These are phyloP conservation scores for Gavialis gangeticus DNA, from an alignment of 2,113 vertebrate species.

Conservation along the genomic window DNA sequence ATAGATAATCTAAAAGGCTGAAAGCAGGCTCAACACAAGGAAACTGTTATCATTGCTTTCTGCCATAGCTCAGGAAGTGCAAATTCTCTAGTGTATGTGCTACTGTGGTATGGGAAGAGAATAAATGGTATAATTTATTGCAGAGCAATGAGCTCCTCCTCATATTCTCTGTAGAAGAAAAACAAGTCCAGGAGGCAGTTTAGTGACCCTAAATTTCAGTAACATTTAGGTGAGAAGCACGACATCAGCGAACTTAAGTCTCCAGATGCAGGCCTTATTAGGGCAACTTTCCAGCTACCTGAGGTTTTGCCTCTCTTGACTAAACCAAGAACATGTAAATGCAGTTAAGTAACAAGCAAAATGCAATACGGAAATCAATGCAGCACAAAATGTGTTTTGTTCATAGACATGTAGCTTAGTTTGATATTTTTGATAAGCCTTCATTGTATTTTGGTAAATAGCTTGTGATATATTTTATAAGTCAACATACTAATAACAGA, in stretches of 20 bases:
- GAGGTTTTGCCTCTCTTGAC: background rate
- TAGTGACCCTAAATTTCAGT: background rate
- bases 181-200: background rate
- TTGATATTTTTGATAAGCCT: background rate
- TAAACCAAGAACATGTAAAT: background rate
- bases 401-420: background rate
- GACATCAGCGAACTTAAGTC: background rate
- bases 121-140: background rate
- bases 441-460: background rate
- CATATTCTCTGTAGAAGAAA: conserved; percentile 2
- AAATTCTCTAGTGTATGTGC: background rate
- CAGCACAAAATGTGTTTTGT: background rate
- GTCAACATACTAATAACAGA: background rate
- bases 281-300: background rate
- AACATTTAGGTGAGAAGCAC: background rate
- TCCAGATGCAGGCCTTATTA: background rate
- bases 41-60: background rate
- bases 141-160: conserved; percentile 55
- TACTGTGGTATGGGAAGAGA: background rate
- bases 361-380: background rate
- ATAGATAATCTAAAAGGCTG: background rate
- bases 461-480: conserved; percentile 4
- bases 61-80: background rate
- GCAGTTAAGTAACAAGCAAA: background rate
- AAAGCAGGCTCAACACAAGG: background rate